Conservation (phyloP, 2,888 invertebrate species). For the Cephus spinipes region DNA sequence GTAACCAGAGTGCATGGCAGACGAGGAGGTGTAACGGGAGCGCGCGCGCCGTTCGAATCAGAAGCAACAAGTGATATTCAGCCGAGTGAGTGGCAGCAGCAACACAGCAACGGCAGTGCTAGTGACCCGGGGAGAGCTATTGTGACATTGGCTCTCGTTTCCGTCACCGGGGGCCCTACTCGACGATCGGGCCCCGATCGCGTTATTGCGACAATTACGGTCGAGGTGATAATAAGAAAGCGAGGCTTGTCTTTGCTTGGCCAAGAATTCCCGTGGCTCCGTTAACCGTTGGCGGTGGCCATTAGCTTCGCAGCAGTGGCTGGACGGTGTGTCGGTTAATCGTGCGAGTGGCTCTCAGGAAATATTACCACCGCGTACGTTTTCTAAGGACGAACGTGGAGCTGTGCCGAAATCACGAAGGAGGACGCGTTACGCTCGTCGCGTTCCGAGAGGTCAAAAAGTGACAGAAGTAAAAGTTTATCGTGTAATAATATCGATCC, state of each 20-base stretch:
- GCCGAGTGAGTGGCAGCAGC: neutral
- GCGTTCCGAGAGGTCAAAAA: conserved; percentile 49
- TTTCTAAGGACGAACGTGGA: neutral
- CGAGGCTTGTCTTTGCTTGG: conserved; percentile 6
- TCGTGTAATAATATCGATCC: neutral
- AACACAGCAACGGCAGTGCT: neutral
- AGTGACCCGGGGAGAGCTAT: conserved; percentile 5
- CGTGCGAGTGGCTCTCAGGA: neutral
- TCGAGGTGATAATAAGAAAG: conserved; percentile 8
- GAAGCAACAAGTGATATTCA: neutral
- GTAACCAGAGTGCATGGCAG: neutral
- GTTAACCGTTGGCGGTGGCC: neutral
- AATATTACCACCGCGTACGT: neutral
- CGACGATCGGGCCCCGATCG: conserved; percentile 4
- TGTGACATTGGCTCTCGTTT: conserved; percentile 4
- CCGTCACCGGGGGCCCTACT: neutral
- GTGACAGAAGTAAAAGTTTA: neutral
- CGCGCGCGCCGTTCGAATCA: neutral
- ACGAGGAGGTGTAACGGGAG: neutral
- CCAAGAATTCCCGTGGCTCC: neutral
- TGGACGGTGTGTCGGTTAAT: neutral
- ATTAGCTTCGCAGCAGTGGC: neutral
- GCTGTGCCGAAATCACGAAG: neutral
- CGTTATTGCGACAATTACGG: conserved; percentile 2
- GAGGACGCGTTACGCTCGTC: conserved; percentile 21